These are phyloP conservation scores for Andrena minutula DNA, from an alignment of 2,888 invertebrate genomes.

Conservation along the genomic window DNA sequence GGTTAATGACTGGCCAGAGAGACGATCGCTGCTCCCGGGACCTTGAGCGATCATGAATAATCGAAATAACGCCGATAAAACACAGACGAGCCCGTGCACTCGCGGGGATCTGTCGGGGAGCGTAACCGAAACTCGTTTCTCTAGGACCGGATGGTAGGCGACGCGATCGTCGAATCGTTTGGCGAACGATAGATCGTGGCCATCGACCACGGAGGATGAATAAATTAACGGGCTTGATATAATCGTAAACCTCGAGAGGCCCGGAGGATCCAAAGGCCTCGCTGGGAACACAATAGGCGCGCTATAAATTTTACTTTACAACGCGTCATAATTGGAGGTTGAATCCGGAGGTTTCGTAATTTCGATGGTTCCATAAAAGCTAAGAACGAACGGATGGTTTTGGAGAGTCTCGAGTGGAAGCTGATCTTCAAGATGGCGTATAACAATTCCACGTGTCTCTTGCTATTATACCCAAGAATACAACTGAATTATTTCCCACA, in stretches of 20 bases:
- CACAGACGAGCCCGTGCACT: constrained; percentile 52
- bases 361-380: constrained; percentile 20
- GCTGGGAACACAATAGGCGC: constrained; percentile 39
- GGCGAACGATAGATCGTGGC: constrained; percentile 42
- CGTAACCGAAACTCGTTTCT: constrained; percentile 59
- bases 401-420: not conserved
- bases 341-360: constrained; percentile 36
- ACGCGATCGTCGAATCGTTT: constrained; percentile 34
- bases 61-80: constrained; percentile 66
- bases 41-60: constrained; percentile 70
- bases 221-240: constrained; percentile 48
- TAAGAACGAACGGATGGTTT: not conserved
- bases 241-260: constrained; percentile 52
- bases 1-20: constrained; percentile 61
- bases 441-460: not conserved
- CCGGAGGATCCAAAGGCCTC: constrained; percentile 32
- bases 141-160: constrained; percentile 37
- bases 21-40: constrained; percentile 33
- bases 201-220: constrained; percentile 24
- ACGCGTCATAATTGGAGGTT: constrained; percentile 41
- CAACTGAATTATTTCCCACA: not conserved
- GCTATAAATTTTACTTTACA: constrained; percentile 55
- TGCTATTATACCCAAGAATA: not conserved
- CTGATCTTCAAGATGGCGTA: not conserved
- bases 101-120: constrained; percentile 29